A percentile compares a stretch with the other conserved stretches of the same genome.
Conservation (phyloP, 2,888 invertebrate species). For the Exocentrus adspersus region DNA sequence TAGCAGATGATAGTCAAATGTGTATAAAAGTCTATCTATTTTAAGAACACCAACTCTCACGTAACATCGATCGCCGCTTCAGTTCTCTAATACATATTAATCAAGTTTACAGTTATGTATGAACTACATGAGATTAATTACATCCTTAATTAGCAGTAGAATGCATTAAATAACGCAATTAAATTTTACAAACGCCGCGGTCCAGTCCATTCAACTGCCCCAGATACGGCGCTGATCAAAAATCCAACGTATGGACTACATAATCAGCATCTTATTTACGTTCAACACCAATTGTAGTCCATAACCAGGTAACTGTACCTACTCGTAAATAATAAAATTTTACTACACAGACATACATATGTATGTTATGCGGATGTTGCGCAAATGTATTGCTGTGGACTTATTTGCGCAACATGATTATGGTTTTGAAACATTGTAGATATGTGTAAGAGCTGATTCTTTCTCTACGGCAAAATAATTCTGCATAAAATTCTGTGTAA, state of each 20-base stretch:
- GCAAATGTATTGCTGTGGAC: neutral
- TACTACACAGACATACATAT: neutral
- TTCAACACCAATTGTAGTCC: neutral
- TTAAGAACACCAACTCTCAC: too few relatives aligned
- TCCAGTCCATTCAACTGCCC: neutral
- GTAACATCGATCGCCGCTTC: too few relatives aligned
- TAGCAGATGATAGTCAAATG: too few relatives aligned
- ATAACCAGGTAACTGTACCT: conserved; percentile 17
- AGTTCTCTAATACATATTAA: too few relatives aligned
- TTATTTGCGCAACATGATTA: neutral
- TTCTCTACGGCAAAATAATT: too few relatives aligned
- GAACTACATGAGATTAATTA: too few relatives aligned
- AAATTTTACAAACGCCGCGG: neutral
- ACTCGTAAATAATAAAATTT: conserved; percentile 8
- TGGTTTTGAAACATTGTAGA: too few relatives aligned
- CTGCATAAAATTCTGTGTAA: too few relatives aligned
- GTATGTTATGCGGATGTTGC: neutral
- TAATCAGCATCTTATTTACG: conserved; percentile 12
- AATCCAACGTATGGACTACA: conserved; percentile 9
- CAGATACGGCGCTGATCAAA: neutral
- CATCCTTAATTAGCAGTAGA: neutral
- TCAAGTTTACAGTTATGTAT: too few relatives aligned
- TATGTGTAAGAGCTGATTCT: too few relatives aligned
- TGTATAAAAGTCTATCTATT: too few relatives aligned
- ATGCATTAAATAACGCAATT: neutral